These are phyloP conservation scores for Cabera pusaria DNA, from an alignment of 2,888 invertebrate species.

Conservation along the genomic window DNA sequence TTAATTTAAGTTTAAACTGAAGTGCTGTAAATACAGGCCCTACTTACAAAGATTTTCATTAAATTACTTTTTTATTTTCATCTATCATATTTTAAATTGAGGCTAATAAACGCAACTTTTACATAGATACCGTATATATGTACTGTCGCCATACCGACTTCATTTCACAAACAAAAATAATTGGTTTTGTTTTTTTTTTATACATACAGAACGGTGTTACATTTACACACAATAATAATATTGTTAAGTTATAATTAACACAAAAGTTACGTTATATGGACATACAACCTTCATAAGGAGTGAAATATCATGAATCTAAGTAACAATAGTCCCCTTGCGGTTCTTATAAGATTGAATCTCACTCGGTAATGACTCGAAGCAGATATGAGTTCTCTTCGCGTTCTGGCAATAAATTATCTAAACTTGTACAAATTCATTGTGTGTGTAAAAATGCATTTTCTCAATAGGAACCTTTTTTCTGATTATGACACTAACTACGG, in stretches of 20 bases:
- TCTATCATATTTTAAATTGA: slow-evolving; percentile 49
- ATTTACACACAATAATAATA: slow-evolving; percentile 54
- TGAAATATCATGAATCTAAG: slow-evolving; percentile 55
- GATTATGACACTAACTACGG: slow-evolving; percentile 20
- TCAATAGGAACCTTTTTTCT: slow-evolving; percentile 31
- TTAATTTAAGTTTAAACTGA: slow-evolving; percentile 38
- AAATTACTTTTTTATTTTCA: slow-evolving; percentile 60
- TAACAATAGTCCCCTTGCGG: slow-evolving; percentile 55
- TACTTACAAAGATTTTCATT: slow-evolving; percentile 61
- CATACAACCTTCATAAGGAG: slow-evolving; percentile 79
- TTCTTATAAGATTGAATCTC: slow-evolving; percentile 37
- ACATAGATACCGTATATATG: too few relatives aligned
- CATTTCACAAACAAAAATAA: too few relatives aligned
- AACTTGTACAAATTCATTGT: slow-evolving; percentile 28
- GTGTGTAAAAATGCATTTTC: slow-evolving; percentile 26
- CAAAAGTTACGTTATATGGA: slow-evolving; percentile 72
- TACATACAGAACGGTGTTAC: slow-evolving; percentile 5
- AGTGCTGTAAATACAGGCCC: slow-evolving; percentile 46
- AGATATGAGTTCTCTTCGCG: slow-evolving; percentile 37
- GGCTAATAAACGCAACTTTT: slow-evolving; percentile 9
- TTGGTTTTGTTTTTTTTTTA: too few relatives aligned
- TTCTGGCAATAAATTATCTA: slow-evolving; percentile 25
- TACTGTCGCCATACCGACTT: too few relatives aligned
- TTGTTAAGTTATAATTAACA: slow-evolving; percentile 74
- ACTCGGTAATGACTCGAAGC: slow-evolving; percentile 30